Evolutionary conservation across 2,113 vertebrate genomes (phyloP).

Genomic region (Lamprologus speciosus): DNA sequence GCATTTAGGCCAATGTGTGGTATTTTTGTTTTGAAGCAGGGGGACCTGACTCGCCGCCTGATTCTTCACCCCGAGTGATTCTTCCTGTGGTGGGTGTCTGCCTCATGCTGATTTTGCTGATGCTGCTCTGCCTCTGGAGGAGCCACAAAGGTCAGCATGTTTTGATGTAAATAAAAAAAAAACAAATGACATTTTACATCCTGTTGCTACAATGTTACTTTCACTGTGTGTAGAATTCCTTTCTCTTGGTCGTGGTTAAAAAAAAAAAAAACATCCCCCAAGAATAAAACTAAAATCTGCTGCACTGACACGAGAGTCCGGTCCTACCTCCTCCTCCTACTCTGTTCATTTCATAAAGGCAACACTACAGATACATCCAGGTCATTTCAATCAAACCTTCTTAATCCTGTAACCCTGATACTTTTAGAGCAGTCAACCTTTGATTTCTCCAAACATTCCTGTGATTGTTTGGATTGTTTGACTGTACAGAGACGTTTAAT

Average conservation of each 20-base stretch:
- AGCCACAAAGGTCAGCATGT: background rate
- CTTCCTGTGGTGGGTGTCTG: background rate
- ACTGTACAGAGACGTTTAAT: background rate
- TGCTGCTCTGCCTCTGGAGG: background rate
- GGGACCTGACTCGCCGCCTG: rapidly evolving
- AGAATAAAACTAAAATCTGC: background rate
- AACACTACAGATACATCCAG: rapidly evolving
- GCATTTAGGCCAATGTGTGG: background rate
- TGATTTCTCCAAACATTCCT: background rate
- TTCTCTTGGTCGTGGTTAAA: rapidly evolving
- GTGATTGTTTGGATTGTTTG: background rate
- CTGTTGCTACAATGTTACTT: rapidly evolving
- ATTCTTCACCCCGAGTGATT: rapidly evolving
- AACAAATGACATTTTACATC: background rate
- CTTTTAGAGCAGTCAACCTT: rapidly evolving
- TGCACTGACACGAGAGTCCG: rapidly evolving
- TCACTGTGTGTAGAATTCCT: background rate
- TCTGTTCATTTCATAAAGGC: rapidly evolving
- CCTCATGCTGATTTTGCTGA: background rate
- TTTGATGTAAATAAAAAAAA: background rate
- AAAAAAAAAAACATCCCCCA: background rate
- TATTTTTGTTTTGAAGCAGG: background rate
- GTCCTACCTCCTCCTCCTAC: background rate
- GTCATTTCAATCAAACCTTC: background rate
- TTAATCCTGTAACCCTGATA: background rate